A percentile compares a stretch with the other conserved stretches of the same genome.
Evolutionary conservation across 1,140 invertebrate genomes (phyloP).

Genomic region (Phortica variegata): DNA sequence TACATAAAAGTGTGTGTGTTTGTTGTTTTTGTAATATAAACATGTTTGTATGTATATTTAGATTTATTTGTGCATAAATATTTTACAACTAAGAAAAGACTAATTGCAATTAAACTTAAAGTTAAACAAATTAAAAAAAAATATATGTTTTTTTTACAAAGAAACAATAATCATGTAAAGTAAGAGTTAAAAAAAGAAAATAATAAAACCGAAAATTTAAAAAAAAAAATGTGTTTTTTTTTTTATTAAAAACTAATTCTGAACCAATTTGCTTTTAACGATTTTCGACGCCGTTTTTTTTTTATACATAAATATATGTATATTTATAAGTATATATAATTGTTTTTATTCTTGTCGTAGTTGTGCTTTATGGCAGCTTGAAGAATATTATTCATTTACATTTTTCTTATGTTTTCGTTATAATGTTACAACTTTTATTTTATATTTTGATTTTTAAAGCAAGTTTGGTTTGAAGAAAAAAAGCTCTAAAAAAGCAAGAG

Average conservation of each 20-base stretch:
- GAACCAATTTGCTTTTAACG: slow-evolving; percentile 29
- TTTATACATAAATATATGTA: slow-evolving; percentile 21
- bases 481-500: no score
- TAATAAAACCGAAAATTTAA: not conserved
- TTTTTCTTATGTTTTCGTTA: not conserved
- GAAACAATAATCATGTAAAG: not conserved
- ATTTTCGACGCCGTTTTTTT: slow-evolving; percentile 25
- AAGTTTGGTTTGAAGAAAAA: no score
- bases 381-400: slow-evolving; percentile 40
- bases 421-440: no score
- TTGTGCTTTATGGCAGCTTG: slow-evolving; percentile 37
- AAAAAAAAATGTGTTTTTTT: slow-evolving; percentile 2
- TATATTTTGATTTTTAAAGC: no score
- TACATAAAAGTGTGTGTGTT: not conserved
- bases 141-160: not conserved
- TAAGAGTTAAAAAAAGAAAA: not conserved
- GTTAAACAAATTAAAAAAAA: not conserved
- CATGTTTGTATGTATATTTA: slow-evolving; percentile 12
- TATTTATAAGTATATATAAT: slow-evolving; percentile 10
- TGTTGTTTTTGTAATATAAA: not conserved
- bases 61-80: slow-evolving; percentile 51
- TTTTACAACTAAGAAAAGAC: slow-evolving; percentile 41
- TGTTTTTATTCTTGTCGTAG: slow-evolving; percentile 1
- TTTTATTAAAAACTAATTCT: slow-evolving; percentile 13
- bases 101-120: slow-evolving; percentile 40